Percentiles rank a stretch among this genome's conserved stretches.
Evolutionary conservation across 2,113 vertebrate species (phyloP).

Genomic region (Rhombomys opimus): DNA sequence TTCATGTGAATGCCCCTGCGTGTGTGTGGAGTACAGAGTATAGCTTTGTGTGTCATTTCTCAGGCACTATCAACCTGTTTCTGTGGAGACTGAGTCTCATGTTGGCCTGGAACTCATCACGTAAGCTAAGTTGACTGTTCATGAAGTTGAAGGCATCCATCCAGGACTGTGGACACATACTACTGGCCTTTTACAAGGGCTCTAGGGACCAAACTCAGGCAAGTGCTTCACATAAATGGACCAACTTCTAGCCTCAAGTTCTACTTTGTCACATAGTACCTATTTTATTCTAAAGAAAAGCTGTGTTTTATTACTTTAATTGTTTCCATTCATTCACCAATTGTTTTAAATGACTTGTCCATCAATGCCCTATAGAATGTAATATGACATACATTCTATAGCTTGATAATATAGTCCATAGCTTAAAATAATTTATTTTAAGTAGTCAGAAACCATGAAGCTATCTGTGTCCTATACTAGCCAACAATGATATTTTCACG

Average conservation of each 20-base stretch:
- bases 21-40: background rate
- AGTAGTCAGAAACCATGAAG: background rate
- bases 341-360: background rate
- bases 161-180: background rate
- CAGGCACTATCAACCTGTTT: too few relatives aligned
- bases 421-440: background rate
- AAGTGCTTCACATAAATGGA: background rate
- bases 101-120: background rate
- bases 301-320: background rate
- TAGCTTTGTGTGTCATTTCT: background rate
- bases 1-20: background rate
- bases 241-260: background rate
- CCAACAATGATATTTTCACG: conserved; percentile 4
- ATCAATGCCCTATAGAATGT: background rate
- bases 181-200: too few relatives aligned
- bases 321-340: background rate
- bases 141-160: background rate
- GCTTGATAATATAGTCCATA: background rate
- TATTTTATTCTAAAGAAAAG: conserved; percentile 1
- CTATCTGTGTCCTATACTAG: background rate
- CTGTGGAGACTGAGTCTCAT: background rate
- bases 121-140: background rate
- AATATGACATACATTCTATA: background rate
- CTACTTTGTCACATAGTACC: background rate
- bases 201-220: background rate